phyloP scores from a whole-genome alignment of 2,113 vertebrate species.

The Lamprotornis superbus region DNA sequence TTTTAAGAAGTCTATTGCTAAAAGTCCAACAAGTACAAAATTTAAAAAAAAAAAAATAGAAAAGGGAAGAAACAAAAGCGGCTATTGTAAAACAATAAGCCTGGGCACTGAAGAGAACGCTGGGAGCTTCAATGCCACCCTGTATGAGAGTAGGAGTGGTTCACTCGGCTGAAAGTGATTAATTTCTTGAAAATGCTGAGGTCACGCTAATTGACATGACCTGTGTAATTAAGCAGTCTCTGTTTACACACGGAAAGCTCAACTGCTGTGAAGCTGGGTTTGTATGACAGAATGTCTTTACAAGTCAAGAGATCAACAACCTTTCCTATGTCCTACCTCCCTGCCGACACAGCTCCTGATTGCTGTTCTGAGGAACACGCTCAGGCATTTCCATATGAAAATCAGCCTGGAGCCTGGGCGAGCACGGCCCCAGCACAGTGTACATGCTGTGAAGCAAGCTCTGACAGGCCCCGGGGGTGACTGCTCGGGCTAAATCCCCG shows the following conservation, averaged over 20 bases:
- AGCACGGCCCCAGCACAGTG: constrained; percentile 36
- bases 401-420: constrained; percentile 33
- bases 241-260: constrained; percentile 79
- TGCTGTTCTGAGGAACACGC: constrained; percentile 62
- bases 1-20: constrained; percentile 36
- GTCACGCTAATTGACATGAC: constrained; percentile 84
- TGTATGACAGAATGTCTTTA: constrained; percentile 82
- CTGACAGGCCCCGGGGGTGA: constrained; percentile 34
- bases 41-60: not conserved
- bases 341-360: constrained; percentile 70
- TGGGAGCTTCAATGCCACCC: constrained; percentile 55
- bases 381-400: constrained; percentile 67
- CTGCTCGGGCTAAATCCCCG: constrained; percentile 11
- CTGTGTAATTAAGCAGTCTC: constrained; percentile 84
- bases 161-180: constrained; percentile 73
- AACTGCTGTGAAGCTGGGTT: constrained; percentile 70
- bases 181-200: constrained; percentile 81
- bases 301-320: constrained; percentile 80
- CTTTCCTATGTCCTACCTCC: constrained; percentile 74
- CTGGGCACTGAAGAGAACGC: constrained; percentile 27
- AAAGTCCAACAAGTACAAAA: constrained; percentile 37
- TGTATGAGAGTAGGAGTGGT: constrained; percentile 58
- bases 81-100: constrained; percentile 50
- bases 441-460: constrained; percentile 15
- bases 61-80: constrained; percentile 1